Conservation (phyloP, 2,113 vertebrate genomes). For the Brachyhypopomus gauderio region DNA sequence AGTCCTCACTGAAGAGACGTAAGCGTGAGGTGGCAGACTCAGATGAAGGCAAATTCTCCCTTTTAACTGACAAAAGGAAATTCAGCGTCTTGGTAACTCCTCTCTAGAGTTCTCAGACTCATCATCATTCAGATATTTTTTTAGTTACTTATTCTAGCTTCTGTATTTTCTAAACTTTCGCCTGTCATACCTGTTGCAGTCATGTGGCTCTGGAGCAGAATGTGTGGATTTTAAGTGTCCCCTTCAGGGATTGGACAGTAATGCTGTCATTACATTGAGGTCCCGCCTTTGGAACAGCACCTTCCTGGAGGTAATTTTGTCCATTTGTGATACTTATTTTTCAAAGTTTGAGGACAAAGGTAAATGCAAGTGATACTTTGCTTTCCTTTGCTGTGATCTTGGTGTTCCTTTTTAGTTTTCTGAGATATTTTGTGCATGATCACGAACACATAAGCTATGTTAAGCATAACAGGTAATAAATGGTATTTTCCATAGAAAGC, state of each 20-base stretch:
- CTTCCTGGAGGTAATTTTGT: slow-evolving; percentile 81
- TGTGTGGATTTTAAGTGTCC: slow-evolving; percentile 86
- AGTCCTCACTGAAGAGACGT: slow-evolving; percentile 69
- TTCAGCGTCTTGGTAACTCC: slow-evolving; percentile 80
- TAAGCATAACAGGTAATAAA: background rate
- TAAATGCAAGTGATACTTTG: too few relatives aligned
- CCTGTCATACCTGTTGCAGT: slow-evolving; percentile 69
- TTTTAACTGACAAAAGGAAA: slow-evolving; percentile 76
- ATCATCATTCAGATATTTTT: background rate
- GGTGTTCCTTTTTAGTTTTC: too few relatives aligned
- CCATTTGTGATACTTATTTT: background rate
- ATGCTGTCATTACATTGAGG: slow-evolving; percentile 78
- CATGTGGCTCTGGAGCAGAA: slow-evolving; percentile 76
- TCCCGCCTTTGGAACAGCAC: slow-evolving; percentile 91
- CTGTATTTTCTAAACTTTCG: background rate
- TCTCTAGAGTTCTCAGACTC: background rate
- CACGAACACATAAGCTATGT: background rate
- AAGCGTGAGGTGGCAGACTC: slow-evolving; percentile 75
- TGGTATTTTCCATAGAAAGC: background rate
- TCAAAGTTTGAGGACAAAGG: background rate
- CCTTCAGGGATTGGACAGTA: slow-evolving; percentile 86
- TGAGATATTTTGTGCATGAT: too few relatives aligned
- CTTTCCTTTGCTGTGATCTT: too few relatives aligned
- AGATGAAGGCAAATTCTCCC: slow-evolving; percentile 68
- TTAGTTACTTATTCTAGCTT: background rate